Conservation (phyloP, 2,888 invertebrate genomes). For the Cephus spinipes region DNA sequence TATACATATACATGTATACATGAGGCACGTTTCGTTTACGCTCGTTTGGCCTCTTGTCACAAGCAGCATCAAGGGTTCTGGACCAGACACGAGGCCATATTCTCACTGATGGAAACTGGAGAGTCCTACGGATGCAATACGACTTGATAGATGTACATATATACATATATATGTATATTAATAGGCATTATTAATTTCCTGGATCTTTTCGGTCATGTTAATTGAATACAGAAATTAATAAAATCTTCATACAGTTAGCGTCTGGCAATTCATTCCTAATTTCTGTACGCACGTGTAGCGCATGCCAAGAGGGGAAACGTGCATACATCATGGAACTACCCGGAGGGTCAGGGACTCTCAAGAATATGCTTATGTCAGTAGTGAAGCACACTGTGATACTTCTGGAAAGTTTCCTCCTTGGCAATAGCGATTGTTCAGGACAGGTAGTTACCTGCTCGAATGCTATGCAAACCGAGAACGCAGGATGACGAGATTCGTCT, state of each 20-base stretch:
- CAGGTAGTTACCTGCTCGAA: neutral
- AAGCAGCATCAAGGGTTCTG: neutral
- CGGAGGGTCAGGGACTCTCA: neutral
- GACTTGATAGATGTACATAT: neutral
- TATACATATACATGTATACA: neutral
- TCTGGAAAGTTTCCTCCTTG: neutral
- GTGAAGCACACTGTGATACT: neutral
- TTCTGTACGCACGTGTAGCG: too few relatives aligned
- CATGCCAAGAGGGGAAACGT: too few relatives aligned
- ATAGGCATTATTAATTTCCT: too few relatives aligned
- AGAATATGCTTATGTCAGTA: neutral
- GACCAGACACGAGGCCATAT: neutral
- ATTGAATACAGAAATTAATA: too few relatives aligned
- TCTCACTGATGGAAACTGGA: neutral
- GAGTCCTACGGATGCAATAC: neutral
- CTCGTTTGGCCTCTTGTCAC: neutral
- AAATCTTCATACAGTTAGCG: too few relatives aligned
- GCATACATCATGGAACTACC: neutral
- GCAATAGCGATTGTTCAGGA: neutral
- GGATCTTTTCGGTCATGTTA: too few relatives aligned
- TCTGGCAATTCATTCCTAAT: too few relatives aligned
- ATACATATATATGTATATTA: too few relatives aligned
- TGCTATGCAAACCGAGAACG: neutral
- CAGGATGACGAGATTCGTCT: neutral
- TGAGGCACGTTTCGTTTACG: neutral